Evolutionary conservation across 2,888 invertebrate genomes (phyloP).

Genomic region (Hydropsyche betteni): DNA sequence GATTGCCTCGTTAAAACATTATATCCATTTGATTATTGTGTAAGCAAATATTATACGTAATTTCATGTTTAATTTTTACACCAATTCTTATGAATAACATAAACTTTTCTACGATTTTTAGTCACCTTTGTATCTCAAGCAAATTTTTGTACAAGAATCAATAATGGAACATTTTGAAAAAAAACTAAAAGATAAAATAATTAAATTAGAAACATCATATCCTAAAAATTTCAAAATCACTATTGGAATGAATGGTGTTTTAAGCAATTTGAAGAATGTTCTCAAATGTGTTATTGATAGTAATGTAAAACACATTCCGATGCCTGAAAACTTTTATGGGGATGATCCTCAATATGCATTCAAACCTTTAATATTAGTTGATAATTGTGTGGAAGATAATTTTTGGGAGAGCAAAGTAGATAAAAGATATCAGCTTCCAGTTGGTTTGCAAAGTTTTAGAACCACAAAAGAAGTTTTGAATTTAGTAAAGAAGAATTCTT

Average conservation of each 20-base stretch:
- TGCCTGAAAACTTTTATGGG: slow-evolving; percentile 53
- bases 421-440: slow-evolving; percentile 57
- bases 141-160: slow-evolving; percentile 66
- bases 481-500: slow-evolving; percentile 65
- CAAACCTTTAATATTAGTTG: slow-evolving; percentile 44
- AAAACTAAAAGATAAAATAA: slow-evolving; percentile 60
- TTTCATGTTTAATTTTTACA: not conserved
- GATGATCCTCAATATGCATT: slow-evolving; percentile 17
- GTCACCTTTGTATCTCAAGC: slow-evolving; percentile 64
- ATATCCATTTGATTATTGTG: slow-evolving; percentile 22
- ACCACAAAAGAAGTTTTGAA: slow-evolving; percentile 54
- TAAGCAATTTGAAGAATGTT: slow-evolving; percentile 57
- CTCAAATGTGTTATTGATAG: slow-evolving; percentile 61
- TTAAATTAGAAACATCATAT: slow-evolving; percentile 49
- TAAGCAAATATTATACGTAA: not conserved
- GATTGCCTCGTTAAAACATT: slow-evolving; percentile 55
- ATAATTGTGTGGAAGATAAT: slow-evolving; percentile 33
- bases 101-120: slow-evolving; percentile 53
- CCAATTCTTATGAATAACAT: slow-evolving; percentile 29
- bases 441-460: slow-evolving; percentile 56
- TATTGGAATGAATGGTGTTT: slow-evolving; percentile 37
- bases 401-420: slow-evolving; percentile 6
- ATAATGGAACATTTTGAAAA: slow-evolving; percentile 59
- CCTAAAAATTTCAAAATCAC: slow-evolving; percentile 7
- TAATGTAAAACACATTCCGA: slow-evolving; percentile 62